A percentile compares a stretch with the other conserved stretches of the same genome.
Evolutionary conservation across 2,888 invertebrate species (phyloP).

Genomic region (Luperina testacea): DNA sequence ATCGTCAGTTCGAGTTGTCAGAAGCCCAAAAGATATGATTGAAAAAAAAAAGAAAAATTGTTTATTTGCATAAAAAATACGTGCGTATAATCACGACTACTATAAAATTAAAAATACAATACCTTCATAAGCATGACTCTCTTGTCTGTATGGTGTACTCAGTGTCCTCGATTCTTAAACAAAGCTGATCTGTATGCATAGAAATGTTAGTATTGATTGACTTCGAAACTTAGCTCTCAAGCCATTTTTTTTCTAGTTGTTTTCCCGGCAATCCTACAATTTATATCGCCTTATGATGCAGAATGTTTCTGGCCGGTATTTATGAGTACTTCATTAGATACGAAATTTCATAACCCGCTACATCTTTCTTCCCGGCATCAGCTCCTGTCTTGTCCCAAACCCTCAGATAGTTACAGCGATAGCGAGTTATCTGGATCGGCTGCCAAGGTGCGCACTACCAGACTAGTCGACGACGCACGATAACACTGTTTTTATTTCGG

Average conservation of each 20-base stretch:
- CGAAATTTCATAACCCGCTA: too few species aligned
- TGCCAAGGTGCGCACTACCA: slow-evolving; percentile 84
- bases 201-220: neutral
- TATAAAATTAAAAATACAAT: too few species aligned
- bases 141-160: too few species aligned
- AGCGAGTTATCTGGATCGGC: slow-evolving; percentile 78
- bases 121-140: too few species aligned
- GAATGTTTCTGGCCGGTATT: too few species aligned
- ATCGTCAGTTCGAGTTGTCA: too few species aligned
- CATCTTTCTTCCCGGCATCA: neutral
- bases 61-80: too few species aligned
- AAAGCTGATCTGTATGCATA: neutral
- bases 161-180: neutral
- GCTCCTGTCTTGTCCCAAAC: slow-evolving; percentile 45
- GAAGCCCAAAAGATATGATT: too few species aligned
- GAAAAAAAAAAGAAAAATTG: too few species aligned
- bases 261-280: neutral
- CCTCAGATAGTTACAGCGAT: slow-evolving; percentile 68
- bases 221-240: neutral
- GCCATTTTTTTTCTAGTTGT: neutral
- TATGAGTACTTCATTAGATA: too few species aligned
- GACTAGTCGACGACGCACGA: slow-evolving; percentile 84
- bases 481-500: slow-evolving; percentile 74
- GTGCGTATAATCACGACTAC: too few species aligned
- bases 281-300: neutral